Evolutionary conservation across 2,888 invertebrate species (phyloP), one percentile per base, ranked within the genome.

Genomic region (Microplitis manilae): DNA sequence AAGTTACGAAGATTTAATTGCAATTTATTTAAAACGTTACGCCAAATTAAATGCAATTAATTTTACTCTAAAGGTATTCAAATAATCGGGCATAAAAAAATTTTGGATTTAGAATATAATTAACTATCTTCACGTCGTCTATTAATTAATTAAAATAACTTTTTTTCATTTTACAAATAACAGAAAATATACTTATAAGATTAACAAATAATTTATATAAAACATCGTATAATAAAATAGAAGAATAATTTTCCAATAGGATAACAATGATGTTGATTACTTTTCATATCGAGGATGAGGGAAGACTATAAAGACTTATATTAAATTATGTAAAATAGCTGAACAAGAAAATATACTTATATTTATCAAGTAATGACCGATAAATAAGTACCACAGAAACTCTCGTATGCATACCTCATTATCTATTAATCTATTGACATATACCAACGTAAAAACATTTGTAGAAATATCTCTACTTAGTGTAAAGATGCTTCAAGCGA

Each of bases 1-100:
- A 71, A 61, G 30, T 61, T 71, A 1, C 50, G 15, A 61, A 30
- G 38, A 60, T 30, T 15, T 59, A 61, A 71, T 61, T 30, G 59
- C 20, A 30, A 9, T 40, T 60, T 70, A 6, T 50, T 50, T 50
- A 50, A 39, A 62, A 15, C 17, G 7, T 40, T 59, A 17, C 6
- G 15, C 38, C 38, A 13, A 39, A 72, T 62, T 72, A 72, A 62
- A 61, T 72, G 62, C 17, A 72, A 62, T 72, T 62, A 62, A 62
- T 61, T 72, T 9, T 40, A 13, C 50, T 50, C 40, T 62, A 6
- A 39, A 9, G 15, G 50, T 50, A 50, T 50, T 50, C 13, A 62
- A 61, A 72, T 15, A 17, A 7, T 69, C 59, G 8, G 65, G 17
- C 17, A 15, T 9, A 9, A 7, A 38, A 59, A 38, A 8, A 17